These are phyloP conservation scores for Labia minor DNA, from an alignment of 2,888 invertebrate species.

Conservation along the genomic window DNA sequence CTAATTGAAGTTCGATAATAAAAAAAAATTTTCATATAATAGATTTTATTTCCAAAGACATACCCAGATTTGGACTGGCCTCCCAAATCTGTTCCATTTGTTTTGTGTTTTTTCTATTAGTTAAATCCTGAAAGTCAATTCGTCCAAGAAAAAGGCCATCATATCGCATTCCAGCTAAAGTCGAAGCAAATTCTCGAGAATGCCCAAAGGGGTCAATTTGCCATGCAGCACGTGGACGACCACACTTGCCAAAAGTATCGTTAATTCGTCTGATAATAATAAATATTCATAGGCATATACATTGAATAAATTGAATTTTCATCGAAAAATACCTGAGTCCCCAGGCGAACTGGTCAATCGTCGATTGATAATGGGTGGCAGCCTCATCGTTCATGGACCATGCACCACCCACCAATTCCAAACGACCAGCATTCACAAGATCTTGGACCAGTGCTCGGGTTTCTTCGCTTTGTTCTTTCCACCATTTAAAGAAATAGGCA, in stretches of 20 bases:
- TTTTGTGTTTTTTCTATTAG: conserved; percentile 43
- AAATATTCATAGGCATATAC: too few species aligned
- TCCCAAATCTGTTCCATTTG: conserved; percentile 63
- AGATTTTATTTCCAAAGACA: too few species aligned
- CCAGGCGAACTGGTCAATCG: conserved; percentile 64
- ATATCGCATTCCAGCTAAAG: conserved; percentile 54
- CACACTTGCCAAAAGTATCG: conserved; percentile 62
- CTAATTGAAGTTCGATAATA: too few species aligned
- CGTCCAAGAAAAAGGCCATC: conserved; percentile 62
- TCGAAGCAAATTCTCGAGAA: conserved; percentile 54
- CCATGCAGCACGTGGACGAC: conserved; percentile 65
- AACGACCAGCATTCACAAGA: conserved; percentile 58
- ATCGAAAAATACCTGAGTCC: conserved; percentile 47
- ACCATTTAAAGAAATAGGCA: conserved; percentile 50
- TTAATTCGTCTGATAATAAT: conserved; percentile 40
- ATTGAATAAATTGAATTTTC: too few species aligned
- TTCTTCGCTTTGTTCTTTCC: conserved; percentile 53
- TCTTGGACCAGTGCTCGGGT: conserved; percentile 49
- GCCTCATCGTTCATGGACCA: conserved; percentile 83
- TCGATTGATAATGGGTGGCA: conserved; percentile 56
- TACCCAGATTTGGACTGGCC: conserved; percentile 16
- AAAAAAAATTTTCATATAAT: too few species aligned
- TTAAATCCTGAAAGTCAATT: conserved; percentile 55
- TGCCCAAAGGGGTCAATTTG: conserved; percentile 85
- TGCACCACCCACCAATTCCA: conserved; percentile 67